Evolutionary conservation across 2,888 invertebrate species (phyloP), one percentile per base, ranked within the genome.

Genomic region (Xylota segnis): DNA sequence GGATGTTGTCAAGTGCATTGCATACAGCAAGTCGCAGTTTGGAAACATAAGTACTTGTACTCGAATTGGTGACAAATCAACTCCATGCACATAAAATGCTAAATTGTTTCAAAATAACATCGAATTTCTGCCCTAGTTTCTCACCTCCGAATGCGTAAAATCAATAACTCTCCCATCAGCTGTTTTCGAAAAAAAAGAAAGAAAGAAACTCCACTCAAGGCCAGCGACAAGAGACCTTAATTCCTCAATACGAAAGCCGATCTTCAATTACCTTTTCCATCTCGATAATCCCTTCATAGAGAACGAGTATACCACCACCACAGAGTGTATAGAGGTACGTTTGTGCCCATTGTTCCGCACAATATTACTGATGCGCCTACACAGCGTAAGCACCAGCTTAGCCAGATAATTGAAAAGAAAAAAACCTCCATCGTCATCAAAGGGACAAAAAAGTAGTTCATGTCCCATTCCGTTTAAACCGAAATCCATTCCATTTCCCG

Each of bases 401-500:
- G 82, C 70, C 27, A 68, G 75, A 54, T 75, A 75, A 81, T 75
- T 61, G 81, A 68, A 81, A 61, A 54, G 37, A 66, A 59, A 66
- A 52, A 68, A 81, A 75, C 81, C 61, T 68, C 68, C 81, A 47
- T 72, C 32, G 74, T 50, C 79, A 72, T 61, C 68, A 68, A 56
- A 54, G 58, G 47, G n/a, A 61, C 29, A 29, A 4, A 14, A 59
- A 82, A 76, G 34, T 76, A 76, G 82, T 76, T 45, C 82, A 76
- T 45, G 43, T 52, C 27, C 50, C 59, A 68, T 56, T 43, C 61
- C n/a, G 14, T 23, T 34, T 32, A 14, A 54, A 37, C 12, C 27
- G 10, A 40, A 77, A 68, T 68, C 68, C 59, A 43, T 68, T 68
- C 43, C 4, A 47, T 50, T 29, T 37, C 50, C 61, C 47, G 50